These are phyloP conservation scores for Eciton burchellii DNA, from an alignment of 1,140 invertebrate genomes.

Conservation along the genomic window DNA sequence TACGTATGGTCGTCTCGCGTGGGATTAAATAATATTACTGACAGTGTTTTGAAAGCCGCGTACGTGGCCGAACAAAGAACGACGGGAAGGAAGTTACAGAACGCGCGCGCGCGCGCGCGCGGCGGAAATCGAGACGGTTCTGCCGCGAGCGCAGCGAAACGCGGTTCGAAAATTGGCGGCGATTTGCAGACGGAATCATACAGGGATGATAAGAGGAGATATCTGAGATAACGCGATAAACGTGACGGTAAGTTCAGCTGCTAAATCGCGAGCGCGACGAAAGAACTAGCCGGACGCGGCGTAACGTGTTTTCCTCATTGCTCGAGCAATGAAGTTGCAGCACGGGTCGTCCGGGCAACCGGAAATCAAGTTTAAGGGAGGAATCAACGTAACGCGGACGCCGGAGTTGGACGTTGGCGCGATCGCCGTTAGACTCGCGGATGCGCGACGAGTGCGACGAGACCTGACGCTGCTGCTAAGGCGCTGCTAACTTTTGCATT, in stretches of 20 bases:
- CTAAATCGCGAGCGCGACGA: constrained; percentile 7
- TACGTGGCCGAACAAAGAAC: background rate
- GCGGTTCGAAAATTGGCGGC: background rate
- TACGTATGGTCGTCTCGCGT: constrained; percentile 14
- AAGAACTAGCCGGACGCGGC: background rate
- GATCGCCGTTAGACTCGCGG: background rate
- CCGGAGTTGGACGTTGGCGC: background rate
- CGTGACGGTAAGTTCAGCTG: background rate
- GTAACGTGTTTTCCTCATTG: background rate
- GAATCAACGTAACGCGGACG: constrained; percentile 1
- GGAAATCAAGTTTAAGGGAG: constrained; percentile 31
- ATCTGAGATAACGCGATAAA: background rate
- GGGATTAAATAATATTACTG: constrained; percentile 39
- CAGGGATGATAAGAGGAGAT: background rate
- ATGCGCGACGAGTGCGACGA: background rate
- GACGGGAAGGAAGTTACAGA: background rate
- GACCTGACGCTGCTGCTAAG: constrained; percentile 16
- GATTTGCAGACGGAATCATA: background rate
- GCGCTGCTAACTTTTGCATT: constrained; percentile 45
- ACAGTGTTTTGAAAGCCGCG: constrained; percentile 3
- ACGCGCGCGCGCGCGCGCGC: background rate
- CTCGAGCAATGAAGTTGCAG: background rate
- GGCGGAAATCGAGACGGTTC: background rate
- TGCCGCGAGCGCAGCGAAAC: background rate
- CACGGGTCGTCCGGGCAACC: background rate